Base-by-base conservation (phyloP, 2,888 invertebrate species). In the Agriopis marginaria region DNA sequence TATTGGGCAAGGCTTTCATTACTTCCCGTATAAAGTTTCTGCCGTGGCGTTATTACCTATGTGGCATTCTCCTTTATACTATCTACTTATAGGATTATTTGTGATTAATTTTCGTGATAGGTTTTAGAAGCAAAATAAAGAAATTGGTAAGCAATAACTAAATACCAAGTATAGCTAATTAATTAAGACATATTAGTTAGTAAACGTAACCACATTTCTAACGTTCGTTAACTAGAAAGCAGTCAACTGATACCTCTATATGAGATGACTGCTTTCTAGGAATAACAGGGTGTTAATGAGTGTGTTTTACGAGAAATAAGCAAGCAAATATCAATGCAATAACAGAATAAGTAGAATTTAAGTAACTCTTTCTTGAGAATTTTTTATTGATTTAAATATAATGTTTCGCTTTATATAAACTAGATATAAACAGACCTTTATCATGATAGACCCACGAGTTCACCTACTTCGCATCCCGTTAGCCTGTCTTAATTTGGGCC, bases 261-360 rank as follows among this genome's bases (percentile, higher is more conserved):
- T 44, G 17, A 23, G 17, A 45, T 7, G 7, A 23, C 7, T 58
- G 17, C 44, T 23, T 45, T 58, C 45, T 45, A 45, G 45, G 14
- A 55, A 3, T 9, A n/a, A 51, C 23, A n/a, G 14, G 7, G 12
- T 6, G n/a, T 0, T 58, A 32, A 47, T 23, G 11, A 23, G 58
- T 12, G 66, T 54, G 59, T 54, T 49, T 49, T 50, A 39, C 45
- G 32, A 62, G 49, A 4, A n/a, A 32, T 66, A 66, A 54, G 66
- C 70, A 71, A 64, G 70, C 67, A 67, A 71, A 63, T 71, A 71
- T 71, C 70, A 71, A 71, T 66, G 64, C 70, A 71, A 61, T 62
- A 63, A 70, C 60, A 63, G 17, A 42, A 51, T 65, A 56, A 54
- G 58, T 58, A 71, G 71, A 14, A 56, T 70, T 51, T 63, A 58